These are phyloP conservation scores for Drosophila nikananu DNA, from an alignment of 1,140 invertebrate species.

Conservation along the genomic window DNA sequence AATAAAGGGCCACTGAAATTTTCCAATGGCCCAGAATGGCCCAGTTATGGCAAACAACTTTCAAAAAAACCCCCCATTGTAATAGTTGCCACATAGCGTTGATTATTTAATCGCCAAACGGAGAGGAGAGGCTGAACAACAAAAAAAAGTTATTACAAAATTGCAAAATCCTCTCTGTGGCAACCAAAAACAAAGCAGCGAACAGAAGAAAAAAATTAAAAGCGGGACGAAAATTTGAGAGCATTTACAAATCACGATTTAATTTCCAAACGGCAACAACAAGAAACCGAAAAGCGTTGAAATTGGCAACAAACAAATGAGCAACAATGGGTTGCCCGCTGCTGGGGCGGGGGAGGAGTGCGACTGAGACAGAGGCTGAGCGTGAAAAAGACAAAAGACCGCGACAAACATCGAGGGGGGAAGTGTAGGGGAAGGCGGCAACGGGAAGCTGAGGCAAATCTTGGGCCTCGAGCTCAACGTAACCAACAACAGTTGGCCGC, in stretches of 20 bases:
- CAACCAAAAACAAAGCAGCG: constrained; percentile 26
- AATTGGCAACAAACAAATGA: constrained; percentile 83
- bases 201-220: constrained; percentile 27
- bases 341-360: background rate
- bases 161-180: constrained; percentile 63
- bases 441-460: constrained; percentile 31
- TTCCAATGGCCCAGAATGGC: constrained; percentile 19
- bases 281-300: constrained; percentile 69
- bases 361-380: constrained; percentile 17
- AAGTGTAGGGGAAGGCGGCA: background rate
- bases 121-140: constrained; percentile 19
- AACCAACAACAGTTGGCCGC: constrained; percentile 76
- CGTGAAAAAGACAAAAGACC: constrained; percentile 79
- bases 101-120: constrained; percentile 74
- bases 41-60: constrained; percentile 34
- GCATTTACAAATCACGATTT: constrained; percentile 83
- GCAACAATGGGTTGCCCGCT: constrained; percentile 28
- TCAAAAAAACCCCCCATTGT: constrained; percentile 45
- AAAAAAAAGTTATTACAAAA: constrained; percentile 75
- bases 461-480: constrained; percentile 64
- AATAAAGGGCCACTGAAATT: background rate
- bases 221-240: constrained; percentile 78
- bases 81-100: constrained; percentile 66
- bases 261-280: constrained; percentile 69
- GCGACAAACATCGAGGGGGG: constrained; percentile 53